Evolutionary conservation across 2,888 invertebrate genomes (phyloP).

Genomic region (Nomada flava): DNA sequence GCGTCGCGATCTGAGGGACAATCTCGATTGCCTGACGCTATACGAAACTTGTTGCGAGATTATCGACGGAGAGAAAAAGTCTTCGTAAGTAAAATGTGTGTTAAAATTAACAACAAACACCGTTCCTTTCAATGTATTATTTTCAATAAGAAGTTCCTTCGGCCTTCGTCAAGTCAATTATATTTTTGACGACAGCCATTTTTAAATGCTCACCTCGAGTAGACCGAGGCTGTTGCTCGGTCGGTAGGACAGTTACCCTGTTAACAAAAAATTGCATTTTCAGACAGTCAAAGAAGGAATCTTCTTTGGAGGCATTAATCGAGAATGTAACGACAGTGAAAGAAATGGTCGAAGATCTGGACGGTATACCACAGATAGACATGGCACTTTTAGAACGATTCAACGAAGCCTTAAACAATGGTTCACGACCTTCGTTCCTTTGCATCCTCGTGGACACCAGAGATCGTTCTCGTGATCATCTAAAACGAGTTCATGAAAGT

Average conservation of each 20-base stretch:
- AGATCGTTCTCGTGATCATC: slow-evolving; percentile 65
- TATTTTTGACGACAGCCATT: not conserved
- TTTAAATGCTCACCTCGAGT: not conserved
- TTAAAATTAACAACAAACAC: not conserved
- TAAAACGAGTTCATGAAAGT: slow-evolving; percentile 68
- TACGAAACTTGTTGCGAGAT: slow-evolving; percentile 71
- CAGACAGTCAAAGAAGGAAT: slow-evolving; percentile 59
- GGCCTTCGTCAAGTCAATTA: not conserved
- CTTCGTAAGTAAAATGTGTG: slow-evolving; percentile 59
- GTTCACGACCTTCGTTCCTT: slow-evolving; percentile 65
- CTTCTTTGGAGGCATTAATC: slow-evolving; percentile 62
- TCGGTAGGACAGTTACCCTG: slow-evolving; percentile 4
- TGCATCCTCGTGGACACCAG: slow-evolving; percentile 70
- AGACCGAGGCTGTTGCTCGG: not conserved
- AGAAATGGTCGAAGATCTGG: slow-evolving; percentile 67
- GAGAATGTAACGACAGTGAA: slow-evolving; percentile 62
- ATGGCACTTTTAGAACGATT: slow-evolving; percentile 66
- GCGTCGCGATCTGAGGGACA: slow-evolving; percentile 61
- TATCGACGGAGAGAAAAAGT: slow-evolving; percentile 59
- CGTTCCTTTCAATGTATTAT: not conserved
- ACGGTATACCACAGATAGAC: slow-evolving; percentile 74
- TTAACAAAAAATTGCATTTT: slow-evolving; percentile 19
- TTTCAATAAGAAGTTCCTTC: not conserved
- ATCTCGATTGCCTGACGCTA: slow-evolving; percentile 72
- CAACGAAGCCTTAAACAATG: slow-evolving; percentile 62